Percentiles rank a stretch among this genome's conserved stretches.
These are phyloP conservation scores for Ceyx erithaca DNA, from an alignment of 2,797 vertebrate genomes.

Conservation along the genomic window DNA sequence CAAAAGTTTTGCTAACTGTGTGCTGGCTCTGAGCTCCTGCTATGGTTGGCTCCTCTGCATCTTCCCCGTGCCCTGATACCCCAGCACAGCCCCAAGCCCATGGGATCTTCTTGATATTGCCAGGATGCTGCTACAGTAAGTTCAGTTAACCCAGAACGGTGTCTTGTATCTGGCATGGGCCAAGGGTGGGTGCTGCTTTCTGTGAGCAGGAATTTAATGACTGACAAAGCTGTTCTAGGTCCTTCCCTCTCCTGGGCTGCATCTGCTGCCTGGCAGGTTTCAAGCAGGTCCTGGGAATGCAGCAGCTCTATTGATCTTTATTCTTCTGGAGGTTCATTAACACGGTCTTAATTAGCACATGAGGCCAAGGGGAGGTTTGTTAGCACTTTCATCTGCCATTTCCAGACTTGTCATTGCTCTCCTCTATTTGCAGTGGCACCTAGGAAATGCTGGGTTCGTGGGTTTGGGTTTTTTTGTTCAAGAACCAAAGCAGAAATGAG, in stretches of 20 bases:
- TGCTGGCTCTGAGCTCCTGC: background rate
- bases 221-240: rapidly evolving
- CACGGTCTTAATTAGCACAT: background rate
- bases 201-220: rapidly evolving
- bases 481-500: background rate
- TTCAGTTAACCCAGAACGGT: rapidly evolving
- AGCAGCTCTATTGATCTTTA: background rate
- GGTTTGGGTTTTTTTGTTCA: no score
- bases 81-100: background rate
- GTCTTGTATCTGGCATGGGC: rapidly evolving
- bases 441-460: background rate
- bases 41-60: rapidly evolving
- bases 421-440: no score
- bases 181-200: background rate
- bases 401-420: background rate
- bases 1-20: background rate
- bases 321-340: background rate
- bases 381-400: background rate
- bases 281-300: background rate
- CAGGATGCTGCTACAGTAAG: background rate
- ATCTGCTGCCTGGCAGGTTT: background rate
- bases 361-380: background rate
- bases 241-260: background rate
- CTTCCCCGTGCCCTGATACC: background rate
- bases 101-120: rapidly evolving